A percentile compares a stretch with the other conserved stretches of the same genome.
Conservation (phyloP, 2,113 vertebrate genomes). For the Marcusenius ussheri region DNA sequence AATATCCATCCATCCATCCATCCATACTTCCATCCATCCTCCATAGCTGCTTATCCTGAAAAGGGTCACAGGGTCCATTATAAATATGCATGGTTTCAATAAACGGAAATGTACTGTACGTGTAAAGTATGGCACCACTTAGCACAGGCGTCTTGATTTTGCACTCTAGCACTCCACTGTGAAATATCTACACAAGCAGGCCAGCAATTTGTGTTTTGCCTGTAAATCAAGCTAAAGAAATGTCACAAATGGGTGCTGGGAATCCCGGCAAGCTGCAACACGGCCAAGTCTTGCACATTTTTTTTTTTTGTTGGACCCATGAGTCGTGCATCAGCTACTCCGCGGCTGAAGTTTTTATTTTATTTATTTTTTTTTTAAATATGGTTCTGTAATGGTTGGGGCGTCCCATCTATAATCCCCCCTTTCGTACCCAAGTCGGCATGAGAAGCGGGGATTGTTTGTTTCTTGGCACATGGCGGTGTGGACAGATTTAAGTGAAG, state of each 20-base stretch:
- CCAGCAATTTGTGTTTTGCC: slow-evolving; percentile 26
- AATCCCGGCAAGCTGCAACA: slow-evolving; percentile 15
- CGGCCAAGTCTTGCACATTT: slow-evolving; percentile 12
- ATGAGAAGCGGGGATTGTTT: slow-evolving; percentile 3
- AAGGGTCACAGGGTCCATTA: not conserved
- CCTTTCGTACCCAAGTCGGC: not conserved
- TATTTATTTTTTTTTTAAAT: not conserved
- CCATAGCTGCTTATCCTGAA: not conserved
- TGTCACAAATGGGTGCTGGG: slow-evolving; percentile 21
- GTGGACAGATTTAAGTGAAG: not conserved
- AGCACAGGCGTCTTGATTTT: not conserved
- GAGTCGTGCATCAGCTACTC: not conserved
- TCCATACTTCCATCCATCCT: not conserved
- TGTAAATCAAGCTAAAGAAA: slow-evolving; percentile 20
- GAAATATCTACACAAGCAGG: slow-evolving; percentile 10
- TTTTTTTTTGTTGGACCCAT: not conserved
- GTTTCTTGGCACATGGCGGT: not conserved
- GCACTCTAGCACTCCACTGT: slow-evolving; percentile 13
- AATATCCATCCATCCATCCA: not conserved
- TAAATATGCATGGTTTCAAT: not conserved
- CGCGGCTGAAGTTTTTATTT: not conserved
- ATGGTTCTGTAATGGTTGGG: slow-evolving; percentile 21
- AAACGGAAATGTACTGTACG: not conserved
- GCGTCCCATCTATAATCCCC: not conserved
- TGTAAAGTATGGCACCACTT: not conserved